Percentiles rank a stretch among this genome's conserved stretches.
phyloP scores from a whole-genome alignment of 2,888 invertebrate genomes.

The Cistogaster globosa region DNA sequence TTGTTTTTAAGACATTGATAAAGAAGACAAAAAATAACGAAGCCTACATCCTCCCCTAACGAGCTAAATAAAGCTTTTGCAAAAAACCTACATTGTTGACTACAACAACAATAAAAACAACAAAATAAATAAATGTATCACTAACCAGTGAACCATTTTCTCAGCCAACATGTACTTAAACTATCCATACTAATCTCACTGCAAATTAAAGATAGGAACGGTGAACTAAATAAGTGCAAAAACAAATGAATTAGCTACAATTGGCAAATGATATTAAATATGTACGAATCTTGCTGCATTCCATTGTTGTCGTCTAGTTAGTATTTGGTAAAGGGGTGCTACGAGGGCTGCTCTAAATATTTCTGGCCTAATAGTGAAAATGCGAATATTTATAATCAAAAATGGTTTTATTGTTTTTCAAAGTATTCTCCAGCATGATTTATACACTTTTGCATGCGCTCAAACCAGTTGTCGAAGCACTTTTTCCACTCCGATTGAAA shows the following conservation, averaged over 20 bases:
- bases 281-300: not conserved
- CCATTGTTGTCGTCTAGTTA: not conserved
- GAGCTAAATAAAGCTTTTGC: conserved; percentile 67
- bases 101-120: conserved; percentile 17
- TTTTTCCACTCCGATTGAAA: too few relatives aligned
- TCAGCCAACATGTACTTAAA: conserved; percentile 42
- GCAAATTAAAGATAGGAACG: conserved; percentile 56
- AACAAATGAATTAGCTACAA: conserved; percentile 42
- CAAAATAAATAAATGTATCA: conserved; percentile 18
- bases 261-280: conserved; percentile 1
- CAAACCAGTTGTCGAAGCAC: too few relatives aligned
- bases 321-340: conserved; percentile 2
- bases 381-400: too few relatives aligned
- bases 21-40: conserved; percentile 64
- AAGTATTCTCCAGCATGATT: too few relatives aligned
- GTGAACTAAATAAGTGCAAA: conserved; percentile 45
- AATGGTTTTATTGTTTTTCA: too few relatives aligned
- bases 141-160: conserved; percentile 12
- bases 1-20: conserved; percentile 62
- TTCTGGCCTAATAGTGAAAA: too few relatives aligned
- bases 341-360: too few relatives aligned
- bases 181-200: conserved; percentile 56
- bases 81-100: conserved; percentile 53
- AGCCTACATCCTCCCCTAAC: conserved; percentile 68
- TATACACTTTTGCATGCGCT: too few relatives aligned